These are phyloP conservation scores for Hemithea aestivaria DNA, from an alignment of 2,888 invertebrate species.

Conservation along the genomic window DNA sequence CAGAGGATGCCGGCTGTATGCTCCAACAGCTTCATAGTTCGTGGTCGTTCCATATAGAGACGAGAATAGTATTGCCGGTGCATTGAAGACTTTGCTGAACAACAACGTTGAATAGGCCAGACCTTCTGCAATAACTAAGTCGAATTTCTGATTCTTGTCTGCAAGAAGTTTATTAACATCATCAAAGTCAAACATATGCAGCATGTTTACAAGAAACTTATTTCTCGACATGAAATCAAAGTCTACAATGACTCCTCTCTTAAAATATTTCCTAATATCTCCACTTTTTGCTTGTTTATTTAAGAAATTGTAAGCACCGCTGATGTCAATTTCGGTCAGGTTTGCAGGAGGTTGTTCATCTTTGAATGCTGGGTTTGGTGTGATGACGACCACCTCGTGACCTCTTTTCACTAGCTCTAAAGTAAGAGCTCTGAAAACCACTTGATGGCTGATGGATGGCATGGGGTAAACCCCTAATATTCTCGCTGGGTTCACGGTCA, in stretches of 20 bases:
- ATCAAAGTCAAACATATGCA: conserved; percentile 12
- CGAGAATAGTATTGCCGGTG: conserved; percentile 33
- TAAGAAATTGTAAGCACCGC: conserved; percentile 23
- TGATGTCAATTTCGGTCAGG: conserved; percentile 46
- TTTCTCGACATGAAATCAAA: conserved; percentile 1
- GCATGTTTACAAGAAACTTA: conserved; percentile 4
- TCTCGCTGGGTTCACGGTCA: conserved; percentile 28
- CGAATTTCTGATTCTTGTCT: conserved; percentile 36
- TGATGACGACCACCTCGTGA: conserved; percentile 52
- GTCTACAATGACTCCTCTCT: conserved; percentile 25
- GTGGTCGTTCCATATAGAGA: conserved; percentile 29
- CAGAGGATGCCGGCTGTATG: conserved; percentile 29
- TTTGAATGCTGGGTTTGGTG: conserved; percentile 41
- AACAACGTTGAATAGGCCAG: conserved; percentile 25
- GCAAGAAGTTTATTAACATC: conserved; percentile 27
- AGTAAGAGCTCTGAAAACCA: conserved; percentile 43
- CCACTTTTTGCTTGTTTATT: neutral
- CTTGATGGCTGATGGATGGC: conserved; percentile 57
- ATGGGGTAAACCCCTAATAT: conserved; percentile 48
- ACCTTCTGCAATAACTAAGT: conserved; percentile 36
- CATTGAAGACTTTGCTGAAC: conserved; percentile 33
- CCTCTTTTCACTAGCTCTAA: conserved; percentile 48
- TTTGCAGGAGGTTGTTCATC: conserved; percentile 31
- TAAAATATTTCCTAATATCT: too few relatives aligned
- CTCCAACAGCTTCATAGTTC: conserved; percentile 30